Evolutionary conservation across 1,140 invertebrate species (phyloP).

Genomic region (Drosophila pseudoobscura): DNA sequence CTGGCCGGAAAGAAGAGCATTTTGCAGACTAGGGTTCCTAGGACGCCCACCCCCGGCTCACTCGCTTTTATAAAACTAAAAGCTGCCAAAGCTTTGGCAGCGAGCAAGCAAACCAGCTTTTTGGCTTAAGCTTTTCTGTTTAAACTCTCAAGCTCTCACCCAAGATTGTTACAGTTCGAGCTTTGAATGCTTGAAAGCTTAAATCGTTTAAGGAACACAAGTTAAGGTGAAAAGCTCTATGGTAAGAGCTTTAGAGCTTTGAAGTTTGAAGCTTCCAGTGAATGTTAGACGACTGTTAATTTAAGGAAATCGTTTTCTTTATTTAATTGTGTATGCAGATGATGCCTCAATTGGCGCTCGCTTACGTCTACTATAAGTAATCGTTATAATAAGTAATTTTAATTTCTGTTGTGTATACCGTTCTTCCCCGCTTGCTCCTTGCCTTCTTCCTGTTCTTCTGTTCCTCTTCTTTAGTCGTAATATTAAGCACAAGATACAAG

Average conservation of each 20-base stretch:
- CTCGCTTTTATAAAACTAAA: too few species aligned
- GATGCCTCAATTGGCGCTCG: conserved; percentile 21
- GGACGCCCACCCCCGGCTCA: too few species aligned
- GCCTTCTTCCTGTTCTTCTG: conserved; percentile 1
- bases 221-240: not conserved
- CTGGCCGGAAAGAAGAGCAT: too few species aligned
- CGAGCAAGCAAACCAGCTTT: too few species aligned
- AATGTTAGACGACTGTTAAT: conserved; percentile 46
- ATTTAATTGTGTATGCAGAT: conserved; percentile 62
- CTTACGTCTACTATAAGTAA: conserved; percentile 70
- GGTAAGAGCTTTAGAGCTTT: conserved; percentile 1
- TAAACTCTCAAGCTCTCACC: too few species aligned
- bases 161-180: too few species aligned
- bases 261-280: too few species aligned
- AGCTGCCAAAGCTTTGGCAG: too few species aligned
- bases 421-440: conserved; percentile 8
- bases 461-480: conserved; percentile 39
- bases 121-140: too few species aligned
- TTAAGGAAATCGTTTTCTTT: conserved; percentile 78
- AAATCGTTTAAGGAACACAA: not conserved
- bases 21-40: too few species aligned
- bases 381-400: conserved; percentile 72
- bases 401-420: conserved; percentile 41
- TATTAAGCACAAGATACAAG: conserved; percentile 50
- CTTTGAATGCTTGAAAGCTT: conserved; percentile 5